Evolutionary conservation across 2,797 vertebrate species (phyloP), one percentile per base, ranked within the genome.

Genomic region (Tauraco hartlaubi): DNA sequence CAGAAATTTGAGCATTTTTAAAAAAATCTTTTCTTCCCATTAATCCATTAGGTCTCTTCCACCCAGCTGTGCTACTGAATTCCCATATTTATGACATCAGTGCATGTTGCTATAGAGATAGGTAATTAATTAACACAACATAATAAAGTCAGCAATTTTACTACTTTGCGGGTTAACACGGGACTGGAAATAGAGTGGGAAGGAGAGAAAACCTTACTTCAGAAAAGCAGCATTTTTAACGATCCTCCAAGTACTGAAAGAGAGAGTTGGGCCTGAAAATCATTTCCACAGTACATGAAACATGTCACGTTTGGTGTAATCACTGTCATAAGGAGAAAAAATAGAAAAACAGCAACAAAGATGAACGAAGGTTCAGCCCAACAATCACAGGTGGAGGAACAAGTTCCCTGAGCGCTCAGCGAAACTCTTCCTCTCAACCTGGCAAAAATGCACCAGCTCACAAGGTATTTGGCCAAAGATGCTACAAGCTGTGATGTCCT

Each of bases 101-200:
- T 22, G 28, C 66, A 73, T n/a, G 92, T 94, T 96, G 85, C 87
- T 94, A 91, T 85, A 95, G 95, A 92, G 90, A 91, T 95, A 92
- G 90, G 90, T 95, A 92, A 96, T 95, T 96, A 96, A 97, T 96
- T 96, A 95, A 94, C 23, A 51, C 88, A 92, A 96, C 89, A 80
- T 92, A 87, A 93, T 82, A 61, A 90, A 95, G 92, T 91, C 86
- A 90, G 81, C 81, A 87, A 46, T 92, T 92, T 86, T 82, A 64
- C 86, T 82, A 75, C 91, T 92, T 88, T 35, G 43, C 76, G 76
- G 85, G 81, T 91, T 91, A 95, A 73, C 28, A 4, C 51, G 48
- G 46, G 41, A 67, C 68, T 92, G 54, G 55, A 91, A 94, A 48
- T 26, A 79, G 79, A 91, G 59, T 9, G 17, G 31, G 43, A 68